Evolutionary conservation across 2,888 invertebrate species (phyloP).

Genomic region (Ormyrus nitidulus): DNA sequence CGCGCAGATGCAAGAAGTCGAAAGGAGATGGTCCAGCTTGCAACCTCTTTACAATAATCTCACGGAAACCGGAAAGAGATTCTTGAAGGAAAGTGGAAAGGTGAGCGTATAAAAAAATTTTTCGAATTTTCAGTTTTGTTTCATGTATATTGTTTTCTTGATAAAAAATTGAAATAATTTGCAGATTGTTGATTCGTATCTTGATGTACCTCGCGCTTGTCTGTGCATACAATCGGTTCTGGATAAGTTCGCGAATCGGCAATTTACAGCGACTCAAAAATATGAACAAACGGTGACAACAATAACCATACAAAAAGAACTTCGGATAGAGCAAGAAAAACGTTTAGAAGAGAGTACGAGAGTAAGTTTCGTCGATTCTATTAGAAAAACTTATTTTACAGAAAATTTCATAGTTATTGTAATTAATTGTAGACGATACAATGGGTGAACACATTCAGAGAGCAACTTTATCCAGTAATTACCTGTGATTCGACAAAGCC

Average conservation of each 20-base stretch:
- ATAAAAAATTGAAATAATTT: slow-evolving; percentile 4
- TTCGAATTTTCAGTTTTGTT: too few species aligned
- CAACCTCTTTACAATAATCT: slow-evolving; percentile 82
- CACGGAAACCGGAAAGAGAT: slow-evolving; percentile 82
- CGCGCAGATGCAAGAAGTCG: slow-evolving; percentile 76
- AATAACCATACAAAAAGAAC: slow-evolving; percentile 76
- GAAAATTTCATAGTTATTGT: not conserved
- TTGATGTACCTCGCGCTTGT: slow-evolving; percentile 82
- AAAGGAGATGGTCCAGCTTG: slow-evolving; percentile 82
- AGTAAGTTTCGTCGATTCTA: slow-evolving; percentile 71
- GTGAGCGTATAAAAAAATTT: slow-evolving; percentile 69
- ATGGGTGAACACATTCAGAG: slow-evolving; percentile 83
- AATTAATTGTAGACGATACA: slow-evolving; percentile 78
- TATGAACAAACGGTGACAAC: slow-evolving; percentile 85
- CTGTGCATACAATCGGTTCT: slow-evolving; percentile 83
- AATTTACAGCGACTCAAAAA: slow-evolving; percentile 81
- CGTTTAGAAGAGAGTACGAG: slow-evolving; percentile 72
- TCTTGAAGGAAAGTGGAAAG: slow-evolving; percentile 80
- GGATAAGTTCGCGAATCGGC: slow-evolving; percentile 81
- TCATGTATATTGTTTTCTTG: not conserved
- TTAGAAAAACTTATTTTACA: too few species aligned
- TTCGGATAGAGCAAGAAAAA: slow-evolving; percentile 76
- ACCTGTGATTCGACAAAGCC: slow-evolving; percentile 80
- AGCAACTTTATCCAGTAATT: slow-evolving; percentile 86
- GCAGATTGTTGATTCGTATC: slow-evolving; percentile 82